Base-by-base conservation (phyloP, 1,140 invertebrate genomes). In the Drosophila erecta region DNA sequence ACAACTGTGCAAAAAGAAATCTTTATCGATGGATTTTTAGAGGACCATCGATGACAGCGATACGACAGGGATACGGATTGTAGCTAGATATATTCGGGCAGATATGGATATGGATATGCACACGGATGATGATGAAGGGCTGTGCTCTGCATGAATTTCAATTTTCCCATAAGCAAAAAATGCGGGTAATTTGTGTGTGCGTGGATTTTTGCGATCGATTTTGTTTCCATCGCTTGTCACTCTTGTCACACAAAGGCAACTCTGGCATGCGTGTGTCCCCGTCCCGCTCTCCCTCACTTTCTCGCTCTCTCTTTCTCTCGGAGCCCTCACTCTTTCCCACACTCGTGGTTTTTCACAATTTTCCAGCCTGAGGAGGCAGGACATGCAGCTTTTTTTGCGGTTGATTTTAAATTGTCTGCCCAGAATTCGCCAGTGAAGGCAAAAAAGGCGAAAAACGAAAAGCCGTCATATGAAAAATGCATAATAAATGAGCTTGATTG, bases 401-500 rank as follows among this genome's bases (percentile, higher is more conserved):
- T 87, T 61, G 79, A 78, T 71, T 86, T 86, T 86, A 86, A 86
- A 87, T 86, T 86, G 55, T 86, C 79, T 72, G 77, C 70, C 66
- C 66, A 69, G 65, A 24, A 55, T 33, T 49, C 22, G 33, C 41
- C 41, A 30, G 30, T 30, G 30, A 8, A 30, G 30, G 30, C 10
- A 27, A 70, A 70, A 66, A 66, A 62, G 33, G 7, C 3, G 14
- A 33, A 70, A 27, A 53, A 51, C 41, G 66, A 75, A 76, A 80
- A 79, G 60, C 78, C 78, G 76, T 84, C 80, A 84, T 87, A 86
- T 87, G 84, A 87, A 87, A 86, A 86, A 87, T 86, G 83, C 83
- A 86, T 86, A 87, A 87, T 87, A 86, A 86, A 86, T 87, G 76
- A 75, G 75, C 75, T 79, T 79, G 79, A 86, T 86, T 84, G 81